Evolutionary conservation across 35 echinoderm and acorn worm genomes (phyloP).

Genomic region (Apostichopus japonicus): DNA sequence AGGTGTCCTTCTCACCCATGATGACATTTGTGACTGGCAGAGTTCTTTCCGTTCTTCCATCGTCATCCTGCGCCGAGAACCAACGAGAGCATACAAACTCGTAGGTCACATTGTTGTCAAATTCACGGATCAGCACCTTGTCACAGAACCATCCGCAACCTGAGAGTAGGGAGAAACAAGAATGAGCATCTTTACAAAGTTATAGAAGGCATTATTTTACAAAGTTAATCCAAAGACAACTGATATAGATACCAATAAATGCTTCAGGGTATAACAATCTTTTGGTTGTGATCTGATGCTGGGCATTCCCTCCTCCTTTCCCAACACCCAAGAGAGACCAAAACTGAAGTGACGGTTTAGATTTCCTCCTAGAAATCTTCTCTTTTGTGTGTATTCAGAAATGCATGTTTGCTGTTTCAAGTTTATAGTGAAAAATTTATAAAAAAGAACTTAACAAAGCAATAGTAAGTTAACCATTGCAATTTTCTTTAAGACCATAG

Average conservation of each 20-base stretch:
- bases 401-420: no score
- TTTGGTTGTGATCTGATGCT: no score
- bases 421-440: no score
- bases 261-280: no score
- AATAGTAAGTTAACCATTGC: neutral
- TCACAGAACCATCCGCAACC: slow-evolving; percentile 96
- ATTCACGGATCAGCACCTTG: slow-evolving; percentile 86
- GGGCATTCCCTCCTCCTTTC: no score
- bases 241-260: no score
- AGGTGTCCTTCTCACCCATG: slow-evolving; percentile 75
- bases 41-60: slow-evolving; percentile 81
- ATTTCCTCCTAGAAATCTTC: neutral
- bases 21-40: slow-evolving; percentile 88
- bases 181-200: no score
- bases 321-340: neutral
- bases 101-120: slow-evolving; percentile 85
- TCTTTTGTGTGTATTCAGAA: neutral
- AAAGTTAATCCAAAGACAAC: no score
- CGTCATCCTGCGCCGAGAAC: slow-evolving; percentile 93
- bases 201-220: no score
- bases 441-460: neutral
- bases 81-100: slow-evolving; percentile 88
- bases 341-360: neutral
- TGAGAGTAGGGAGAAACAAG: neutral
- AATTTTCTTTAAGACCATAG: no score